Base-by-base conservation (phyloP, 2,888 invertebrate species). In the Bhutanitis thaidina region DNA sequence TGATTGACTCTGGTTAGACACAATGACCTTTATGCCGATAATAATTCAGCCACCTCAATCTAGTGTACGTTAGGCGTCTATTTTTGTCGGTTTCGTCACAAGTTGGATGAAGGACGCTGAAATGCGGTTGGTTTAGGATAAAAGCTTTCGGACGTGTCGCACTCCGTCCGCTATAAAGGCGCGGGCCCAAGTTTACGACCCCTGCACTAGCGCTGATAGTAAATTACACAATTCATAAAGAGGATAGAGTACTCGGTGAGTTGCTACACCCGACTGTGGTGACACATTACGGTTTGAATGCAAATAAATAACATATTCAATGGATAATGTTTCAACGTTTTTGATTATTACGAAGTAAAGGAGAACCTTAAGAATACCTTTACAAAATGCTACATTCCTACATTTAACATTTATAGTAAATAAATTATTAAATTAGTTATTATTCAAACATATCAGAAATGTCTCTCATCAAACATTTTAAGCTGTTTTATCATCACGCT, bases 101-200 rank as follows among this genome's bases (percentile, higher is more conserved):
- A 52, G 51, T 32, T 32, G 43, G 14, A 25, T 34, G 37, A 52
- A 47, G 52, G 46, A 47, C 38, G 43, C 32, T 32, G 38, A 43
- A 37, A 47, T 38, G 52, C 47, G 52, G 32, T 47, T 37, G 52
- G 43, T 43, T 47, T 52, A 66, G 71, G 73, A 69, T 78, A 78
- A 81, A 80, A 80, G 79, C 75, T 71, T 75, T 66, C 58, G 69
- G 71, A 74, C 76, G 56, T 58, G 52, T 68, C 59, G 70, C 71
- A 73, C 76, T 44, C 45, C 44, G 53, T 53, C 60, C 51, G 56
- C 61, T 61, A 67, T 75, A 74, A 71, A 69, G 71, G 56, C 65
- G 62, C 71, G 67, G 57, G 45, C 57, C 59, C 50, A 47, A 51
- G 60, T 66, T 71, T 66, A 74, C 62, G 65, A 65, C 53, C 47